These are phyloP conservation scores for Atlantisia rogersi DNA, from an alignment of 2,113 vertebrate genomes.

Conservation along the genomic window DNA sequence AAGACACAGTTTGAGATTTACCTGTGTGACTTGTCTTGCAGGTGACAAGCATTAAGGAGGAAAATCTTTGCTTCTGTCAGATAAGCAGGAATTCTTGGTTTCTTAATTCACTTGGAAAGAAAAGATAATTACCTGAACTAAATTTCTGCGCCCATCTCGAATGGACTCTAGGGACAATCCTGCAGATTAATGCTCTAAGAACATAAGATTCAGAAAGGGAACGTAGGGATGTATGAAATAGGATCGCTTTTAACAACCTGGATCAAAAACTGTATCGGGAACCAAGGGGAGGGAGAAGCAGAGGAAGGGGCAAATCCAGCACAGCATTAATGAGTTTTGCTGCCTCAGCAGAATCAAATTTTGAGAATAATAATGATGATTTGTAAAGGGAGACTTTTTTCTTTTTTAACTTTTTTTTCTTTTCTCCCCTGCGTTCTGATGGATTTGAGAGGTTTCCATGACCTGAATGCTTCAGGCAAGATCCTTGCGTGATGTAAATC, in stretches of 20 bases:
- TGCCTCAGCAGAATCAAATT: background rate
- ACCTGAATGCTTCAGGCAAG: conserved; percentile 26
- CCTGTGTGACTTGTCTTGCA: conserved; percentile 43
- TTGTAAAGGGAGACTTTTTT: background rate
- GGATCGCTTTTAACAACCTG: conserved; percentile 60
- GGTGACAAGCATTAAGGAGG: conserved; percentile 57
- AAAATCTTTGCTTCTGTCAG: conserved; percentile 51
- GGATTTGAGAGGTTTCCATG: conserved; percentile 24
- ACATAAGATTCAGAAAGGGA: conserved; percentile 48
- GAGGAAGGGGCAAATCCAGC: conserved; percentile 28
- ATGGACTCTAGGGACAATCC: conserved; percentile 68
- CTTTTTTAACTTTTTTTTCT: background rate
- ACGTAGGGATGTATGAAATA: conserved; percentile 56
- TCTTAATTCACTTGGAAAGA: conserved; percentile 67
- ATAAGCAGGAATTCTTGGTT: conserved; percentile 35
- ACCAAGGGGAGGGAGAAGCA: background rate
- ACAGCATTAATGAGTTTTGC: background rate
- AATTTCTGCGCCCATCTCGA: conserved; percentile 64
- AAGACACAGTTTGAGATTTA: conserved; percentile 55
- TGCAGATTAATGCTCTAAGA: conserved; percentile 68
- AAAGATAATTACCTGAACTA: conserved; percentile 72
- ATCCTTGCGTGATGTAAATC: conserved; percentile 3
- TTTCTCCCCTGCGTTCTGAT: background rate
- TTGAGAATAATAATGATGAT: background rate
- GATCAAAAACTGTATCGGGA: conserved; percentile 53